Evolutionary conservation across 2,797 vertebrate genomes (phyloP).

Genomic region (Galaxias olidus): DNA sequence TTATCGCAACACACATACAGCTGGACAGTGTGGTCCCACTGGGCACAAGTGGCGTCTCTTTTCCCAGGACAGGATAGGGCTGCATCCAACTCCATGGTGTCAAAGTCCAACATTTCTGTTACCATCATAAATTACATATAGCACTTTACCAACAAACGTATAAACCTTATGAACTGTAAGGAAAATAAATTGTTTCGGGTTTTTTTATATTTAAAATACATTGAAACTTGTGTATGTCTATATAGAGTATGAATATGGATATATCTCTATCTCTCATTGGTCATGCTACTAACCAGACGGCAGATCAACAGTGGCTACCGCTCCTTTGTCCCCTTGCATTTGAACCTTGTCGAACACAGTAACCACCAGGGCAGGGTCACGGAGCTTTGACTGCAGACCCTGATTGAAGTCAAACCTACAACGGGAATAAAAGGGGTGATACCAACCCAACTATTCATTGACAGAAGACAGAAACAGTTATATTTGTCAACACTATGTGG

Average conservation of each 20-base stretch:
- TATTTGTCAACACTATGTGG: too few species aligned
- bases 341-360: conserved; percentile 68
- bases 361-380: conserved; percentile 58
- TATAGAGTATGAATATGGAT: too few species aligned
- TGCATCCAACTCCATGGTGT: conserved; percentile 72
- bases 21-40: conserved; percentile 82
- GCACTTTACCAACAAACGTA: too few species aligned
- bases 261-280: too few species aligned
- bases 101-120: conserved; percentile 56
- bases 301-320: conserved; percentile 62
- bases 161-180: too few species aligned
- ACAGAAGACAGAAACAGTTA: too few species aligned
- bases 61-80: conserved; percentile 74
- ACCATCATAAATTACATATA: not conserved
- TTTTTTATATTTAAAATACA: too few species aligned
- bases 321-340: conserved; percentile 77
- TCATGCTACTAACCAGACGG: conserved; percentile 69
- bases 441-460: too few species aligned
- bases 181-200: too few species aligned
- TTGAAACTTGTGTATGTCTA: too few species aligned
- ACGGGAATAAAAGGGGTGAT: not conserved
- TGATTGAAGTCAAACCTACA: conserved; percentile 75
- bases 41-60: conserved; percentile 73
- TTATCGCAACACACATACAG: conserved; percentile 74
- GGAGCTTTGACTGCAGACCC: conserved; percentile 59